phyloP scores from a whole-genome alignment of 2,113 vertebrate species.

The Pyxicephalus adspersus region DNA sequence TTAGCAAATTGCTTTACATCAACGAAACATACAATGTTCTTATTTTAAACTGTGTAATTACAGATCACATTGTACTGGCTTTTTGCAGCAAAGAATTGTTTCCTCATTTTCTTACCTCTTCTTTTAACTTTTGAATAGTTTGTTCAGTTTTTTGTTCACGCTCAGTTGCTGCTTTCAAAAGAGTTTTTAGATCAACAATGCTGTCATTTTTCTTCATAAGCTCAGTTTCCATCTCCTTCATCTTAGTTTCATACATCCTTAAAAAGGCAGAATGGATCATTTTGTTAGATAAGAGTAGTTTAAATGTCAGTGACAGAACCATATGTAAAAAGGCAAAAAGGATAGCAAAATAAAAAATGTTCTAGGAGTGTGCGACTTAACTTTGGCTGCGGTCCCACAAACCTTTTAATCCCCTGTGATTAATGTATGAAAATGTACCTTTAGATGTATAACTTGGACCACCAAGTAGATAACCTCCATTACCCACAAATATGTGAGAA shows the following conservation, averaged over 20 bases:
- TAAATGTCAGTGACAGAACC: not conserved
- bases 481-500: not conserved
- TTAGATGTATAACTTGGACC: not conserved
- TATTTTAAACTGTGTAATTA: too few relatives aligned
- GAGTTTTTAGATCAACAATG: slow-evolving; percentile 77
- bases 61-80: too few relatives aligned
- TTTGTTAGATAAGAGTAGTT: slow-evolving; percentile 1
- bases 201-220: slow-evolving; percentile 78
- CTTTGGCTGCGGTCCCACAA: not conserved
- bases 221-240: slow-evolving; percentile 86
- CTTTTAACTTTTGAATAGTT: slow-evolving; percentile 70
- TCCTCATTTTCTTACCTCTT: slow-evolving; percentile 75
- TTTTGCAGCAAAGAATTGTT: too few relatives aligned
- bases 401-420: not conserved
- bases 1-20: too few relatives aligned
- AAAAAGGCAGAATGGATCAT: slow-evolving; percentile 45
- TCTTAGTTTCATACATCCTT: slow-evolving; percentile 89
- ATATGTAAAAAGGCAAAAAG: not conserved
- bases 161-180: slow-evolving; percentile 76
- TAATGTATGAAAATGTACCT: not conserved
- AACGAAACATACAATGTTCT: too few relatives aligned
- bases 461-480: not conserved
- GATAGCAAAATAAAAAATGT: not conserved
- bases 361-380: not conserved
- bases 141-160: slow-evolving; percentile 73